phyloP scores from a whole-genome alignment of 2,888 invertebrate species.

The Stenichneumon culpator region DNA sequence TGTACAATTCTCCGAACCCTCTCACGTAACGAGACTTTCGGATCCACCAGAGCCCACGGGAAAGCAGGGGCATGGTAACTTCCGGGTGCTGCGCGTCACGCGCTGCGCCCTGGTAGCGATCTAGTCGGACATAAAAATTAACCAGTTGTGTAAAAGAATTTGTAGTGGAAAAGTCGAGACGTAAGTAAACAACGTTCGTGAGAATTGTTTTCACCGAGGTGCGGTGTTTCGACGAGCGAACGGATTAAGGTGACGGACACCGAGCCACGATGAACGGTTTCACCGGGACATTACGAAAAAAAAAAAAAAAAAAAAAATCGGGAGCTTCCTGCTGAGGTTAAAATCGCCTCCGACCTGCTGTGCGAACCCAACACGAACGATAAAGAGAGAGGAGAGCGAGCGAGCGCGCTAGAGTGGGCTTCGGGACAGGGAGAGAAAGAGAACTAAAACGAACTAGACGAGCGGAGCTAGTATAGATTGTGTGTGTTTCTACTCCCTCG shows the following conservation, averaged over 20 bases:
- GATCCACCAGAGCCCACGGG: not conserved
- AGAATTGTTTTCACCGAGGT: constrained; percentile 39
- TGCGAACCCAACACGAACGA: constrained; percentile 56
- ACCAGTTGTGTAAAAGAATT: constrained; percentile 81
- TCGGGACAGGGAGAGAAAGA: constrained; percentile 48
- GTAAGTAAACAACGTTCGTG: constrained; percentile 80
- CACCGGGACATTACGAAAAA: constrained; percentile 50
- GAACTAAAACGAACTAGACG: constrained; percentile 60
- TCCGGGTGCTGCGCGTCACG: constrained; percentile 59
- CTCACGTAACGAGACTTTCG: not conserved
- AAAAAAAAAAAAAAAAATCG: not conserved
- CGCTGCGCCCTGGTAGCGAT: constrained; percentile 49
- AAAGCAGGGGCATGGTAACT: constrained; percentile 40
- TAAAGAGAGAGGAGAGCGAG: constrained; percentile 45
- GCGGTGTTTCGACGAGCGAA: constrained; percentile 16
- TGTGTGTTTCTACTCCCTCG: constrained; percentile 56
- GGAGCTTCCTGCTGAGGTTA: constrained; percentile 64
- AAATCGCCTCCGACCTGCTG: constrained; percentile 61
- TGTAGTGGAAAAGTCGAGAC: constrained; percentile 81
- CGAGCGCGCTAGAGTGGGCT: constrained; percentile 66
- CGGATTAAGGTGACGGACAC: constrained; percentile 23
- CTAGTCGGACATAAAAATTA: constrained; percentile 76
- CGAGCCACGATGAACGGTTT: constrained; percentile 31
- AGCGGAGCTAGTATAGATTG: constrained; percentile 43
- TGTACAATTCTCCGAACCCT: not conserved